These are phyloP conservation scores for Cydia pomonella DNA, from an alignment of 1,140 invertebrate genomes.

Conservation along the genomic window DNA sequence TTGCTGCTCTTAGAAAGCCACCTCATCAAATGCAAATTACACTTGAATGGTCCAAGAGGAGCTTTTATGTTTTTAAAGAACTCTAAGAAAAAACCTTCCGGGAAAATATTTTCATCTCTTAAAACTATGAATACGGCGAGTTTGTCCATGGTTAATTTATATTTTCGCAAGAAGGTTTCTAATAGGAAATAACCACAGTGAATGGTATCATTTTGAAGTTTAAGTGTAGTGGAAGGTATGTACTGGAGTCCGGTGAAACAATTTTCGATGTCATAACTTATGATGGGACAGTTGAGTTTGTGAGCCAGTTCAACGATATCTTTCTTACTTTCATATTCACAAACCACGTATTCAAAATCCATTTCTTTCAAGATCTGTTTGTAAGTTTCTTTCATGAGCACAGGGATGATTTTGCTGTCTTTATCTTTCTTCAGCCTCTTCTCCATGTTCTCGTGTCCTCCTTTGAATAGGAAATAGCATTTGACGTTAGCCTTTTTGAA, in stretches of 20 bases:
- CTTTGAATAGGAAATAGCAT: conserved; percentile 58
- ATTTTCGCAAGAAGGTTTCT: conserved; percentile 44
- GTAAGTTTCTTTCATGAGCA: conserved; percentile 45
- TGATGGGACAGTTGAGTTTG: conserved; percentile 48
- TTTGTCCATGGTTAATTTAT: conserved; percentile 45
- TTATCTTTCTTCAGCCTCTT: conserved; percentile 1
- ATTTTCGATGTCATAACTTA: conserved; percentile 50
- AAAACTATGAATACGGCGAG: conserved; percentile 46
- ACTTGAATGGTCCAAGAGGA: conserved; percentile 4
- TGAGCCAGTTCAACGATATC: conserved; percentile 50
- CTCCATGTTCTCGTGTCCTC: conserved; percentile 42
- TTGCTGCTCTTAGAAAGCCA: conserved; percentile 34
- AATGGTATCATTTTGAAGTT: conserved; percentile 33
- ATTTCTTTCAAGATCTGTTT: conserved; percentile 52
- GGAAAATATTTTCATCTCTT: conserved; percentile 43
- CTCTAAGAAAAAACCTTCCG: conserved; percentile 39
- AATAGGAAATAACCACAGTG: conserved; percentile 43
- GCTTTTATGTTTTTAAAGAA: conserved; percentile 35
- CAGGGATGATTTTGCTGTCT: conserved; percentile 34
- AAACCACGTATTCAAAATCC: conserved; percentile 46
- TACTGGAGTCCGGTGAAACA: conserved; percentile 46
- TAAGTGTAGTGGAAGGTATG: conserved; percentile 37
- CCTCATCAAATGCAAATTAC: conserved; percentile 25
- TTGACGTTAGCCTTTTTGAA: conserved; percentile 54
- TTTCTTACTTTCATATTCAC: conserved; percentile 43